Evolutionary conservation across 2,888 invertebrate genomes (phyloP), one percentile per base, ranked within the genome.

Genomic region (Heliconius charithonia): DNA sequence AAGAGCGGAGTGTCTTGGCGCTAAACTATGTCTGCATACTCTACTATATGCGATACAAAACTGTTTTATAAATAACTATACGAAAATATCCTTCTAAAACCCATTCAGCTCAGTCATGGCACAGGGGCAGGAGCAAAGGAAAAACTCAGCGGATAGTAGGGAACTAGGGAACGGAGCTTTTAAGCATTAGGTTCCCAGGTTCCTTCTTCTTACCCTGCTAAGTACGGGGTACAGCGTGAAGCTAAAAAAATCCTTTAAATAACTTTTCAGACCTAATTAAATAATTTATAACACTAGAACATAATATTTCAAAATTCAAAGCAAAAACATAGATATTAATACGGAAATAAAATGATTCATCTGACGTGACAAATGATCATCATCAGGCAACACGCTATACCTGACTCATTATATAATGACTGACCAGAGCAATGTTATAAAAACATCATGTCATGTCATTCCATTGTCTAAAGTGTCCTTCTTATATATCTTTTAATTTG

Each of bases 361-460:
- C 32, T 82, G 72, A 79, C 84, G 82, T 84, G 85, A 84, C 83
- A 85, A 83, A 83, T 82, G 80, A 69, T 82, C 70, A 84, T 83
- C 81, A 84, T 82, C 81, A 81, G 74, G 76, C 78, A 82, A 79
- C 82, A 83, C 81, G 81, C 82, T 80, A 81, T 75, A 75, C 79
- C 81, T 84, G 84, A 88, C 81, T 88, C 86, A 81, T 63, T 63
- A 63, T 56, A 76, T 84, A 86, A 84, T 86, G 85, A 81, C 80
- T 65, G 56, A 62, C 81, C 82, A 82, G 69, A 51, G 32, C 72
- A 37, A 45, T 75, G 56, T 22, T 29, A 80, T 62, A 77, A 66
- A 82, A 86, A 84, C 79, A 79, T 69, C 13, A 66, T 81, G 73
- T 80, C 12, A 66, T 81, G 73, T 80, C 78, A 82, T 84, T 82